Percentiles rank a stretch among this genome's conserved stretches.
Conservation (phyloP, 2,113 vertebrate genomes). For the Brachyhypopomus gauderio region DNA sequence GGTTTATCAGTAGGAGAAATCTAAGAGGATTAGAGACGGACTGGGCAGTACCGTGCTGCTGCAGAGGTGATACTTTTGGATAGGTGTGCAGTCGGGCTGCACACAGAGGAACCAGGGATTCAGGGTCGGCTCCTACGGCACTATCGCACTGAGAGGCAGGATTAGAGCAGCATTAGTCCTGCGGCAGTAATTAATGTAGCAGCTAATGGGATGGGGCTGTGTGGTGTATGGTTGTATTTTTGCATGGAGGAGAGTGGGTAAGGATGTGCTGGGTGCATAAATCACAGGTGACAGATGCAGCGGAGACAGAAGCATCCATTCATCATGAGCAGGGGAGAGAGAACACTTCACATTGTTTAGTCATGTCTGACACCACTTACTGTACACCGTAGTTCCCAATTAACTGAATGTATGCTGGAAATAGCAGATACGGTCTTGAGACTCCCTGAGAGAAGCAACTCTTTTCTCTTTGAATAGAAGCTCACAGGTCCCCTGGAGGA, state of each 20-base stretch:
- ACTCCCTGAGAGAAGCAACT: neutral
- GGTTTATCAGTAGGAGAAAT: conserved; percentile 64
- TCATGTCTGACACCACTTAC: conserved; percentile 41
- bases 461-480: conserved; percentile 2
- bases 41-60: conserved; percentile 58
- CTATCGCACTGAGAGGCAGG: conserved; percentile 19
- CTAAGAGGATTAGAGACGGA: conserved; percentile 68
- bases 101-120: neutral
- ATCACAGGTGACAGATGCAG: conserved; percentile 71
- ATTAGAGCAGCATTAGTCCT: conserved; percentile 57
- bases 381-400: conserved; percentile 28
- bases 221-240: conserved; percentile 31
- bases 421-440: neutral
- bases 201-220: conserved; percentile 61
- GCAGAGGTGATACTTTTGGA: conserved; percentile 18
- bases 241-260: conserved; percentile 43
- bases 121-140: conserved; percentile 15
- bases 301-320: conserved; percentile 57
- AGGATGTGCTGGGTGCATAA: conserved; percentile 66
- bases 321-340: conserved; percentile 51
- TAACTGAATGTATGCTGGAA: conserved; percentile 13
- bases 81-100: neutral
- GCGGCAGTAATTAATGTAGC: conserved; percentile 66
- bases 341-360: conserved; percentile 33
- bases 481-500: neutral